Conservation (phyloP, 2,888 invertebrate species). For the Barypeithes pellucidus region DNA sequence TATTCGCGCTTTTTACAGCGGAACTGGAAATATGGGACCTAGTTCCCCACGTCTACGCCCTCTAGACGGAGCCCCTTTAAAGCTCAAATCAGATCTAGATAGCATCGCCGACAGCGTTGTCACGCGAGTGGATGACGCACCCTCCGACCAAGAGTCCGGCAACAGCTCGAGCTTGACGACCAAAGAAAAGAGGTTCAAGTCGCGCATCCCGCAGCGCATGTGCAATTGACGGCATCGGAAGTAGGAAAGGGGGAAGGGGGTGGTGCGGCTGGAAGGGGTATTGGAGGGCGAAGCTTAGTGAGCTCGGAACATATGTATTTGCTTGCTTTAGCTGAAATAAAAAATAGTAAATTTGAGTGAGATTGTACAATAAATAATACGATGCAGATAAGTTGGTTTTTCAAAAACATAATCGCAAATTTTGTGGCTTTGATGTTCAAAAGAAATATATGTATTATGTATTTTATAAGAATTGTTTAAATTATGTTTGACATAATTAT, state of each 20-base stretch:
- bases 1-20: conserved; percentile 41
- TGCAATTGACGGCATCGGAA: conserved; percentile 59
- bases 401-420: not conserved
- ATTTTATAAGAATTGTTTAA: no score
- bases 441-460: no score
- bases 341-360: conserved; percentile 19
- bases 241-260: conserved; percentile 39
- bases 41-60: conserved; percentile 27
- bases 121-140: conserved; percentile 60
- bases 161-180: conserved; percentile 23
- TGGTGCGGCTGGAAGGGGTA: conserved; percentile 21
- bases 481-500: no score
- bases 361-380: conserved; percentile 21
- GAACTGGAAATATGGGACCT: conserved; percentile 34
- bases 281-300: conserved; percentile 26
- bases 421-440: not conserved
- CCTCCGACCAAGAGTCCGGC: conserved; percentile 22
- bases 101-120: conserved; percentile 60
- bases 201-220: conserved; percentile 62
- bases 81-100: conserved; percentile 41
- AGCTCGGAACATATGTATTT: not conserved
- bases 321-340: conserved; percentile 6
- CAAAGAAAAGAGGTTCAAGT: conserved; percentile 58
- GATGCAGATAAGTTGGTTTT: not conserved
- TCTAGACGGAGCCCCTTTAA: conserved; percentile 14